phyloP scores from a whole-genome alignment of 2,888 invertebrate genomes.

The Calameuta filiformis region DNA sequence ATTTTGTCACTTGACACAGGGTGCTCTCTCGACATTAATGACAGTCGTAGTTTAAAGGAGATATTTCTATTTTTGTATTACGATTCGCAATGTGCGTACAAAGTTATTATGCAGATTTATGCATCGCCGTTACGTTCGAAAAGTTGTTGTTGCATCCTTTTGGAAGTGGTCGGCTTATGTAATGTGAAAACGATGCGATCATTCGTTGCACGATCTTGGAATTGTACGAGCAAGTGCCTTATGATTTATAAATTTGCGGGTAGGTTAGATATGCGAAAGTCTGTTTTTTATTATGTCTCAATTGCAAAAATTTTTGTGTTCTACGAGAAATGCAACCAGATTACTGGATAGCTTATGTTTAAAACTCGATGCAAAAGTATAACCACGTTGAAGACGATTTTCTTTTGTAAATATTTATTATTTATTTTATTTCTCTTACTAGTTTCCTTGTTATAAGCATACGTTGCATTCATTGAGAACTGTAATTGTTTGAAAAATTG shows the following conservation, averaged over 20 bases:
- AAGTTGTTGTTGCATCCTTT: neutral
- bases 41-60: neutral
- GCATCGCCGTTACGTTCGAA: neutral
- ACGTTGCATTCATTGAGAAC: neutral
- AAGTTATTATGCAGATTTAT: neutral
- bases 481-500: neutral
- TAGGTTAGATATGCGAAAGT: neutral
- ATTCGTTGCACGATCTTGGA: neutral
- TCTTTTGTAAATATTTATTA: neutral
- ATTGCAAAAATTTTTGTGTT: neutral
- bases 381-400: neutral
- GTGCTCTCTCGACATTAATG: neutral
- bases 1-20: neutral
- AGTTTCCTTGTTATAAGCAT: neutral
- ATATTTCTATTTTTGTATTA: neutral
- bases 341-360: neutral
- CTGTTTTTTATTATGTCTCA: neutral
- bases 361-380: neutral
- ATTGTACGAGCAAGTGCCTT: neutral
- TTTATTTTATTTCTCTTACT: neutral
- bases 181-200: neutral
- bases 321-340: neutral
- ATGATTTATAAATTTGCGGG: neutral
- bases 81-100: neutral
- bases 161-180: neutral